Base-by-base conservation (phyloP, 2,888 invertebrate species). In the Bhutanitis thaidina region DNA sequence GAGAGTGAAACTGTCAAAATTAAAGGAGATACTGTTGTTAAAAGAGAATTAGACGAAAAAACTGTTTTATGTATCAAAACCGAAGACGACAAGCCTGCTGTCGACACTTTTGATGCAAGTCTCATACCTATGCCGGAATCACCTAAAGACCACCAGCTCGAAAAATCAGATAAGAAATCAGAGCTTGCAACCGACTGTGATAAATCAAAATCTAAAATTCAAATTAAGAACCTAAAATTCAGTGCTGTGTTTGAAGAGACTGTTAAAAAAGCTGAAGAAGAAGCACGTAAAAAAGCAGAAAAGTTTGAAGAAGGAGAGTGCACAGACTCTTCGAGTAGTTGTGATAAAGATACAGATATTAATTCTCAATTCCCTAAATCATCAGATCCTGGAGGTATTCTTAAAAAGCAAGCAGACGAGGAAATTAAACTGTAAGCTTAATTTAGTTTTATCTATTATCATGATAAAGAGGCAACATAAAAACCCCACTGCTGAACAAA, bases 191-290 rank as follows among this genome's bases (percentile, higher is more conserved):
- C 55, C 44, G 89, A 90, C 14, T 69, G 56, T 67, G 90, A 89
- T 45, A 89, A 83, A 59, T 60, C 73, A 5, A 90, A 90, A 62
- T 75, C 84, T 39, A 93, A 92, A 81, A 94, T 94, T 61, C 86
- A 91, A 62, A 94, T 93, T 55, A 93, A 93, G 70, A 92, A 93
- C 71, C 77, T 94, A 10, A 94, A 93, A 65, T 92, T 92, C 54
- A 93, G 93, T 70, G 79, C 91, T 14, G 91, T 94, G 14, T 93
- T 92, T 77, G 93, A 92, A 62, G 92, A 92, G 57, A 91, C 92
- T 7, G 91, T 93, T 0, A 92, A 92, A 64, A 90, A 92, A 69
- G 91, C 92, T 35, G 92, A 93, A 65, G 91, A 91, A 58, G 91
- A 92, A 63, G 91, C 92, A 14, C 90, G 91, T 51, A 90, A 90